Base-by-base conservation (phyloP, 2,888 invertebrate genomes). In the Cephus nigrinus region DNA sequence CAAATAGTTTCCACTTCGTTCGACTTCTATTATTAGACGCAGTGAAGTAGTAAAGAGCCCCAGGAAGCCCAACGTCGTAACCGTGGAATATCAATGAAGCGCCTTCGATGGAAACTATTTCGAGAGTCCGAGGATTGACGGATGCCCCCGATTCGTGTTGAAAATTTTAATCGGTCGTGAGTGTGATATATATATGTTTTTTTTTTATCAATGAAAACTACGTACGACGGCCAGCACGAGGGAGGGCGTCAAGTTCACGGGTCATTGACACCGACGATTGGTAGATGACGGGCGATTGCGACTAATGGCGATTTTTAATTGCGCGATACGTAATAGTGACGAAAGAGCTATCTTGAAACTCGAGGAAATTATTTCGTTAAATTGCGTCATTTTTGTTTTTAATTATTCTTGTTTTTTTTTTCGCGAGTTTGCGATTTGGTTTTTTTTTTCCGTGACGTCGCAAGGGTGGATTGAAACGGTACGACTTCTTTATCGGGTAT, bases 1-100 rank as follows among this genome's bases (percentile, higher is more conserved):
- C 71, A 33, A 71, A 71, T 33, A 71, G 71, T 33, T 71, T 71
- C 71, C 32, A 71, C 32, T 32, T 71, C 71, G 71, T 71, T 32
- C 31, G 71, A 31, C 1, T 23, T 31, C 71, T 71, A 71, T 71
- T 71, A 33, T 71, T 71, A 31, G 71, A 12, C 15, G 5, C 31
- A 12, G 71, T 12, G 32, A 12, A 23, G 33, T 12, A 31, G 71
- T 32, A 31, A 33, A 71, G 71, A 71, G 71, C 30, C 11, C 32
- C 71, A 71, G 71, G 71, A 71, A 71, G 33, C 71, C 32, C 12
- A 23, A 23, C 30, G 71, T 71, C 71, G 71, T 33, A 12, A 32
- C 71, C 71, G 31, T 31, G 71, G 71, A 71, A 71, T 71, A 33
- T 33, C 32, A 71, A 71, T 33, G 71, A 71, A 71, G 32, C 31